Evolutionary conservation across 2,113 vertebrate genomes (phyloP).

Genomic region (Synchiropus splendidus): DNA sequence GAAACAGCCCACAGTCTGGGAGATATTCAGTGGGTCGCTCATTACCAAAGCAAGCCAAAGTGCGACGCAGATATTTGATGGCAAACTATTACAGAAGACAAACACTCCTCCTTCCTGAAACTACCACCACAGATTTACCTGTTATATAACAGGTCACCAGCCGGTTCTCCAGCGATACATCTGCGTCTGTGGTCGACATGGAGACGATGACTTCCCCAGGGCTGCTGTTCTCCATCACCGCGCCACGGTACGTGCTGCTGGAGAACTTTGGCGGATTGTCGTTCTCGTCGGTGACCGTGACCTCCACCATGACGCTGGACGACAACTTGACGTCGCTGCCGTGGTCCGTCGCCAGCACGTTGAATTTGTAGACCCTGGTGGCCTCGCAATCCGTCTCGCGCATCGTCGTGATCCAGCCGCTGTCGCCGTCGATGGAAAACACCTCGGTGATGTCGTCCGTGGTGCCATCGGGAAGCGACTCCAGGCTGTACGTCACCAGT

Average conservation of each 20-base stretch:
- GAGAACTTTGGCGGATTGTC: constrained; percentile 86
- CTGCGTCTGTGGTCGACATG: constrained; percentile 78
- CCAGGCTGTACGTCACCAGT: constrained; percentile 82
- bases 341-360: constrained; percentile 83
- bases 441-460: constrained; percentile 59
- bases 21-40: background rate
- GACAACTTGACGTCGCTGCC: constrained; percentile 78
- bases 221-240: constrained; percentile 75
- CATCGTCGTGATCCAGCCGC: constrained; percentile 85
- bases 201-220: constrained; percentile 74
- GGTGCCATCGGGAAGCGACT: constrained; percentile 60
- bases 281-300: constrained; percentile 86
- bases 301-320: constrained; percentile 83
- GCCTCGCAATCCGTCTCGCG: constrained; percentile 79
- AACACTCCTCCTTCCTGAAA: background rate
- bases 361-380: constrained; percentile 71
- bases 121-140: constrained; percentile 60
- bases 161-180: constrained; percentile 82
- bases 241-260: constrained; percentile 76
- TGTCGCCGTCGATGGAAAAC: constrained; percentile 82
- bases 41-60: background rate
- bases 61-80: background rate
- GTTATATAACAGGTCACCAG: constrained; percentile 91
- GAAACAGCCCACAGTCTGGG: background rate
- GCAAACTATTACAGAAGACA: background rate